Evolutionary conservation across 2,797 vertebrate species (phyloP).

Genomic region (Peromyscus nudipes): DNA sequence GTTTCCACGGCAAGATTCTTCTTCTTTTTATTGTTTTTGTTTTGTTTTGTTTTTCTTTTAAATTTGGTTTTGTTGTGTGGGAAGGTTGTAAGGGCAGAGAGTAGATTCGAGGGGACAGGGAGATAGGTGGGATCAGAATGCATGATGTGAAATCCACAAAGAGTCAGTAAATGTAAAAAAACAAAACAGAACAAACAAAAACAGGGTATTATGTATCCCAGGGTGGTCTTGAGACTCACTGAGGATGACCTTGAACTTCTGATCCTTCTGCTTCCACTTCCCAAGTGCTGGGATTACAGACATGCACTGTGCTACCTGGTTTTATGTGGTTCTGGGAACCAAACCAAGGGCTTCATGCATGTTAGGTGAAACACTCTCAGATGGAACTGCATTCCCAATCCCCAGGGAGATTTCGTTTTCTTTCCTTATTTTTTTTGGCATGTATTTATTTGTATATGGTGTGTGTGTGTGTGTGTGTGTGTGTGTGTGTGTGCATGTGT

Average conservation of each 20-base stretch:
- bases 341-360: neutral
- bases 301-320: fast-evolving
- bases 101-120: neutral
- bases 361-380: too few species aligned
- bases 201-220: neutral
- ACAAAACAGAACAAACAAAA: neutral
- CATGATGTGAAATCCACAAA: neutral
- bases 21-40: neutral
- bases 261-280: neutral
- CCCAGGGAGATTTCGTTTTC: neutral
- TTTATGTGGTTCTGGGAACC: neutral
- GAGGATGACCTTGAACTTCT: neutral
- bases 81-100: neutral
- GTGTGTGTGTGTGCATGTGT: neutral
- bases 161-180: neutral
- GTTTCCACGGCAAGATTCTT: neutral
- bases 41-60: neutral
- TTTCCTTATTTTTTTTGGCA: neutral
- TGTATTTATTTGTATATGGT: neutral
- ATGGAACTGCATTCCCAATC: too few species aligned
- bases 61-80: neutral
- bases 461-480: neutral
- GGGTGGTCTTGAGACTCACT: neutral
- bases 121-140: too few species aligned
- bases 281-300: neutral